phyloP scores from a whole-genome alignment of 1,140 invertebrate genomes.

The Drosophila aff. region DNA sequence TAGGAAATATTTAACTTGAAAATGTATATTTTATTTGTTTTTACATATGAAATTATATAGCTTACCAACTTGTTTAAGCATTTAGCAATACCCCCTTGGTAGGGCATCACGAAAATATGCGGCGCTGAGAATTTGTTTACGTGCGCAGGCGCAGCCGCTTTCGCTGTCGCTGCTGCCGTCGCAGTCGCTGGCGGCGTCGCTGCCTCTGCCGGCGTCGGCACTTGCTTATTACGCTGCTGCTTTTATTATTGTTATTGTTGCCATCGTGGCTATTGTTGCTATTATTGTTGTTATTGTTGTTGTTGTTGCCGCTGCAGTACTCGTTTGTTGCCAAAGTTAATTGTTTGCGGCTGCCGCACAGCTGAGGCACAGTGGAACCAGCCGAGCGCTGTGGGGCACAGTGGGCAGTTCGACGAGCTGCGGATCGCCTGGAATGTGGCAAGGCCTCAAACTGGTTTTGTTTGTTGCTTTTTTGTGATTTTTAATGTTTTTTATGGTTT shows the following conservation, averaged over 20 bases:
- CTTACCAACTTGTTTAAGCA: neutral
- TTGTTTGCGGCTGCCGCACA: constrained; percentile 68
- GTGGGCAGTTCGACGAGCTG: constrained; percentile 23
- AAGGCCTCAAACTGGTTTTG: constrained; percentile 43
- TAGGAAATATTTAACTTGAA: neutral
- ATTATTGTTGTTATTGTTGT: neutral
- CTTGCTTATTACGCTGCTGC: constrained; percentile 51
- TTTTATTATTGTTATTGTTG: constrained; percentile 33
- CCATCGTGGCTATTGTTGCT: constrained; percentile 20
- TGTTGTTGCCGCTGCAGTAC: constrained; percentile 54
- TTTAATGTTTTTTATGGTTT: neutral
- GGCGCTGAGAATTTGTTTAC: constrained; percentile 75
- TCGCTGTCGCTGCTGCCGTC: constrained; percentile 11
- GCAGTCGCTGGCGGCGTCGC: constrained; percentile 14
- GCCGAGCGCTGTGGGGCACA: constrained; percentile 21
- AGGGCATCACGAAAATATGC: constrained; percentile 50
- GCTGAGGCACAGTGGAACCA: constrained; percentile 62
- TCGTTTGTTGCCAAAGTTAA: constrained; percentile 82
- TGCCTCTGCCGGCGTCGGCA: constrained; percentile 21
- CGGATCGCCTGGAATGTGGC: constrained; percentile 31
- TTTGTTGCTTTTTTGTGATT: constrained; percentile 6
- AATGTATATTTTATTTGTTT: neutral
- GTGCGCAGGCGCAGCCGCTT: constrained; percentile 63
- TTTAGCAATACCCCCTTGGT: neutral
- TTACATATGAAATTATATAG: too few species aligned